Base-by-base conservation (phyloP, 1,140 invertebrate genomes). In the Hestina assimilis region DNA sequence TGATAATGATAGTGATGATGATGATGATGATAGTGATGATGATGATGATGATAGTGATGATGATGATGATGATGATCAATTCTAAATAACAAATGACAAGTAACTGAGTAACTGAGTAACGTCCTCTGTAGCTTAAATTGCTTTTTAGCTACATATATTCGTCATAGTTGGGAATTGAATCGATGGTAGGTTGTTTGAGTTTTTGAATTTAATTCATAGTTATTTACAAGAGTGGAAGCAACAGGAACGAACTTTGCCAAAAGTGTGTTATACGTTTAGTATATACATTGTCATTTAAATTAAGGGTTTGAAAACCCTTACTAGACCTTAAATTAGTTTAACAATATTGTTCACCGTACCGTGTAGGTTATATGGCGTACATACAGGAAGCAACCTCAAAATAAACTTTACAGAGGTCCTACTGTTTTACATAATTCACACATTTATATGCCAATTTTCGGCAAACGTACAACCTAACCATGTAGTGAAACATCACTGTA, bases 381-480 rank as follows among this genome's bases (percentile, higher is more conserved):
- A 42, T 45, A 31, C 46, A 59, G 57, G 54, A 60, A 59, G 51
- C 60, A 59, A 63, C 60, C 46, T 52, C 60, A 63, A 69, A 63
- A 70, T 61, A 70, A 69, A 66, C 63, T 59, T 53, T 55, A 38
- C 45, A 54, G 48, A 52, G 63, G 59, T 59, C 59, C 59, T 66
- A 63, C 55, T 54, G 58, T 45, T 70, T 70, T 70, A 60, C 67
- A 70, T 70, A 70, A 70, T 70, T 63, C 57, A 56, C 67, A 47
- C 60, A 66, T 70, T 61, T 70, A 59, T 70, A 70, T 70, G 60
- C 67, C 60, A 63, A 66, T 63, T 67, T 63, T 67, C 58, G 60
- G 57, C 53, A 57, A 48, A 47, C 63, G 38, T 56, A 62, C 53
- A 62, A 24, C 20, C 12, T 26, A 31, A 38, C 11, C 29, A 48